These are phyloP conservation scores for Acanthacorydalis orientalis DNA, from an alignment of 2,888 invertebrate species.

Conservation along the genomic window DNA sequence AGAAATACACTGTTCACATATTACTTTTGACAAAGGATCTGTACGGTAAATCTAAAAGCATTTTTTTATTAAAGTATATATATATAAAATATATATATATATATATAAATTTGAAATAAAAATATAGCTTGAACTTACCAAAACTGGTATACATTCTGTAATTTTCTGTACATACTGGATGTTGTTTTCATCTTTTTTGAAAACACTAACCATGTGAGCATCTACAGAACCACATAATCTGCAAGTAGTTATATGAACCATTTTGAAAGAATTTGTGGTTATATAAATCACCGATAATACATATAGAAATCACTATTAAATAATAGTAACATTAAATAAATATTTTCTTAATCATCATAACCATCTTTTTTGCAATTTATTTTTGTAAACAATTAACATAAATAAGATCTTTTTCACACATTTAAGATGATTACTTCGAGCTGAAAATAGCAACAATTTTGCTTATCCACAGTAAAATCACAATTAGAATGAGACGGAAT, in stretches of 20 bases:
- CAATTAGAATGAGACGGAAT: no score
- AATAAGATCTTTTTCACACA: no score
- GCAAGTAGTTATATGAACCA: conserved; percentile 1
- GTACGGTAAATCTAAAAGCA: conserved; percentile 4
- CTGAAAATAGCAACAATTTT: no score
- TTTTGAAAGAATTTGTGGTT: no score
- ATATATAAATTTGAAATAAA: not conserved
- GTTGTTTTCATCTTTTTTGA: conserved; percentile 2
- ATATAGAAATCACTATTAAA: no score
- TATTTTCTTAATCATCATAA: no score
- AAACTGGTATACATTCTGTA: conserved; percentile 4
- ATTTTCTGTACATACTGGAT: conserved; percentile 5
- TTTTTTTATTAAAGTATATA: not conserved
- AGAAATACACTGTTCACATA: not conserved
- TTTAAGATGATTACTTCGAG: no score
- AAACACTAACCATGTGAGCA: not conserved
- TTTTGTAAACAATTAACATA: no score
- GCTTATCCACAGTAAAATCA: no score
- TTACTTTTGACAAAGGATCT: conserved; percentile 5
- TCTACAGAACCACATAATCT: conserved; percentile 8
- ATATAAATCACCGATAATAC: no score
- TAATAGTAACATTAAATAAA: no score
- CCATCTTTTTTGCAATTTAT: no score
- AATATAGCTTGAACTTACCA: conserved; percentile 2
- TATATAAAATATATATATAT: not conserved